phyloP scores from a whole-genome alignment of 2,113 vertebrate species.

The Pelecanus crispus region DNA sequence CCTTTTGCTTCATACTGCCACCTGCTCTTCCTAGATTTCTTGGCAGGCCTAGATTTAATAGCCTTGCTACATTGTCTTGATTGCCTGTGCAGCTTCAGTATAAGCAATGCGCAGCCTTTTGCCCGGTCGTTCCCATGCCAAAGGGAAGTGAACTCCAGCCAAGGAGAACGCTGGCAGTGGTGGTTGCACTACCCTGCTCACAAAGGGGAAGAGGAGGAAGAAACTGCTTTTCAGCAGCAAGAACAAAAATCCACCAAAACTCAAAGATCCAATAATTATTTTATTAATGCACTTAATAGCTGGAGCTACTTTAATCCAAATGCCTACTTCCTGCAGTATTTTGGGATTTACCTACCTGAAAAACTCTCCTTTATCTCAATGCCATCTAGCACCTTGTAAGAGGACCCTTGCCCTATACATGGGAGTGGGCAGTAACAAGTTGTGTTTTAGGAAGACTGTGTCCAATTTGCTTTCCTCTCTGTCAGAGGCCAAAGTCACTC shows the following conservation, averaged over 20 bases:
- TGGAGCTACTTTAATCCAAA: not conserved
- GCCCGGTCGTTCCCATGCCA: not conserved
- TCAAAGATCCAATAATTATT: not conserved
- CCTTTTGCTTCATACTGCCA: not conserved
- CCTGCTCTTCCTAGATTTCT: not conserved
- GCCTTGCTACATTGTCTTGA: not conserved
- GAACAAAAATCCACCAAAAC: not conserved
- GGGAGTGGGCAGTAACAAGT: not conserved
- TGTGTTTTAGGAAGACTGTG: not conserved
- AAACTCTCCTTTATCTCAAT: not conserved
- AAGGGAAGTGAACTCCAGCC: not conserved
- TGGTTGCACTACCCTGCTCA: rapidly evolving
- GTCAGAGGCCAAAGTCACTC: not conserved
- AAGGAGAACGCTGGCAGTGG: not conserved
- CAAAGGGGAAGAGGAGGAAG: not conserved
- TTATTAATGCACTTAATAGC: not conserved
- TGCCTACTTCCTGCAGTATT: not conserved
- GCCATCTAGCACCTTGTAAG: not conserved
- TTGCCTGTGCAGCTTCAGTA: not conserved
- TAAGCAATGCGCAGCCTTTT: not conserved
- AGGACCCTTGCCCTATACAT: not conserved
- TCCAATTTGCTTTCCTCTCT: not conserved
- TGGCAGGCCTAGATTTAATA: not conserved
- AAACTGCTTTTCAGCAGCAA: not conserved
- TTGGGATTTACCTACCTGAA: not conserved